A percentile compares a stretch with the other conserved stretches of the same genome.
Conservation (phyloP, 2,113 vertebrate genomes). For the Ascaphus truei region DNA sequence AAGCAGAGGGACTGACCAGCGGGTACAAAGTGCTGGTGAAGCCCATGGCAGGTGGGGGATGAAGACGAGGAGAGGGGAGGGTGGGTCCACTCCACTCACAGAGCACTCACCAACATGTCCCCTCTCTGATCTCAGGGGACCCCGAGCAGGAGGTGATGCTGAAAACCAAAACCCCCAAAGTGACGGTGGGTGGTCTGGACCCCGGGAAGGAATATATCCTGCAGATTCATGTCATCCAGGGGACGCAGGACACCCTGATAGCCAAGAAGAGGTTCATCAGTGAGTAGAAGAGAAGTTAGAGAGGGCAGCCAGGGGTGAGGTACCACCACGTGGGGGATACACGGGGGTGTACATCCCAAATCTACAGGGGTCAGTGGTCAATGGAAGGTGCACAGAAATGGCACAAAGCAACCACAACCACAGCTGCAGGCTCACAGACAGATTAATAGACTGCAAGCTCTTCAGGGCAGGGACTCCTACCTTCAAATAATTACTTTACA, state of each 20-base stretch:
- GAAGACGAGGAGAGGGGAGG: background rate
- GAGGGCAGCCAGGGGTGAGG: background rate
- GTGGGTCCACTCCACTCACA: rapidly evolving
- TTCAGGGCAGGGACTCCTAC: background rate
- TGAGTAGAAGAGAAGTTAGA: slow-evolving; percentile 74
- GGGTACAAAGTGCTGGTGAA: slow-evolving; percentile 86
- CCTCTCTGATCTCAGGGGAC: slow-evolving; percentile 59
- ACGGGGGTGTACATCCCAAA: background rate
- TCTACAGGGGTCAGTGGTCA: background rate
- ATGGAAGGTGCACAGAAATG: background rate
- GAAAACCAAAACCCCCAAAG: slow-evolving; percentile 82
- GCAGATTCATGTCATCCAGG: slow-evolving; percentile 77
- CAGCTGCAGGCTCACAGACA: too few species aligned
- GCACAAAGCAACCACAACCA: too few species aligned
- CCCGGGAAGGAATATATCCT: slow-evolving; percentile 78
- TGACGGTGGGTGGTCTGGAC: slow-evolving; percentile 83
- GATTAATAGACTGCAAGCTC: too few species aligned
- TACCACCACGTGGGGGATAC: background rate
- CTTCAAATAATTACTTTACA: too few species aligned
- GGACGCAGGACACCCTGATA: slow-evolving; percentile 73
- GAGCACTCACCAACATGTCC: background rate
- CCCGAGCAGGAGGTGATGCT: slow-evolving; percentile 87
- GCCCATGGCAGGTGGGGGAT: slow-evolving; percentile 79
- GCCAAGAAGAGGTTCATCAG: slow-evolving; percentile 85
- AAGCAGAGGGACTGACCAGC: slow-evolving; percentile 68